Evolutionary conservation across 2,888 invertebrate genomes (phyloP), one percentile per base, ranked within the genome.

Genomic region (Leptinotarsa haldemani): DNA sequence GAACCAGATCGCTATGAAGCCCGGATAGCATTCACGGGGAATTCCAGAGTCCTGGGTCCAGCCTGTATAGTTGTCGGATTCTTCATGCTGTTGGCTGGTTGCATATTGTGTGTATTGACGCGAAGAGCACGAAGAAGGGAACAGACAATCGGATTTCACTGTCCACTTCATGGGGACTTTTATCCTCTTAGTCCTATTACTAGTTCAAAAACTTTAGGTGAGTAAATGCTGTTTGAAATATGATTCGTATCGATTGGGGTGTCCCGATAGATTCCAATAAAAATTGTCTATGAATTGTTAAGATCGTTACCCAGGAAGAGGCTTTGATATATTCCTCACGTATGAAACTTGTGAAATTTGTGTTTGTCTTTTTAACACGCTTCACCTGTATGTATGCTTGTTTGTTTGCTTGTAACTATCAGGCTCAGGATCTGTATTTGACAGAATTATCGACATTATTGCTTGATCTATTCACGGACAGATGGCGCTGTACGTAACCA

Each of bases 161-260:
- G 94, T 86, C 94, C 94, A 46, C 89, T 94, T 64, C 94, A 94
- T 81, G 94, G 94, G 7, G 94, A 94, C 87, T 94, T 94, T 87
- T 94, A 93, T 84, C 94, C 94, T 3, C 88, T 93, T 53, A 93
- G 93, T 84, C 93, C 93, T 30, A 90, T 92, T 74, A 91, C 89
- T 74, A 86, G 86, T 81, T 86, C 86, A 72, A 85, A 83, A 81
- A 86, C 86, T 67, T 81, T 86, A 76, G 86, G 87, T 87, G 77
- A 85, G 84, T 77, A 7, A 25, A 40, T 13, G 1, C 13, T 30
- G 16, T 30, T 40, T n/a, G 0, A 18, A n/a, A 9, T 16, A 1
- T 16, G 13, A 56, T 22, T 40, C 9, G 30, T 9, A 40, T 40
- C 7, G 1, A 30, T 30, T 30, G 30, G 30, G 30, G 7, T 30